Evolutionary conservation across 2,113 vertebrate genomes (phyloP), one percentile per base, ranked within the genome.

Genomic region (Lagopus muta): DNA sequence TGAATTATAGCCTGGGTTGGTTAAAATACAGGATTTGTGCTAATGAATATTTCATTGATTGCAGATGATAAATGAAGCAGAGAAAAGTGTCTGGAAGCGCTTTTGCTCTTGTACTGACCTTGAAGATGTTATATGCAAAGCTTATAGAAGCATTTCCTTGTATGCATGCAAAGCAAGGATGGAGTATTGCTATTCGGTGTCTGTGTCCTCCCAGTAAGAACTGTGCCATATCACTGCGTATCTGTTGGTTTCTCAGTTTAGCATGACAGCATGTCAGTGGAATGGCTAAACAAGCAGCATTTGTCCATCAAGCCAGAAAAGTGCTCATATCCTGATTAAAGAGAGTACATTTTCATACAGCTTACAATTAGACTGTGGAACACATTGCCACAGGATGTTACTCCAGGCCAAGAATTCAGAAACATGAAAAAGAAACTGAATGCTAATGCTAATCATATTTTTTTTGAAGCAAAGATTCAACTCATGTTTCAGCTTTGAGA

Each of bases 281-380:
- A 96, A 95, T 70, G 71, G 80, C 73, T 93, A 88, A 80, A 75
- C n/a, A 54, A 88, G 73, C 74, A 89, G 52, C 65, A 82, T 95
- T 96, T 72, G n/a, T 76, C 64, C 82, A 38, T 94, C 82, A 82
- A 77, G 50, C 81, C 87, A 93, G 92, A 82, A 75, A 94, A 95
- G 58, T 73, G 74, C 58, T 85, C 55, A 69, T 42, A 87, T 91
- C 25, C 64, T 85, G 40, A 91, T 90, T 87, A 87, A 87, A 94
- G 28, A 75, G 43, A 82, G 75, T 78, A 93, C 36, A 32, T 95
- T 92, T 94, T 90, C 70, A 34, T 82, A 82, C 66, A 96, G 60
- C 60, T 94, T 85, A 79, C 55, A 92, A 94, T 96, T 94, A 93
- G 81, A 30, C 62, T 87, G 45, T 85, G 87, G 84, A 91, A 89